A percentile compares a stretch with the other conserved stretches of the same genome.
Evolutionary conservation across 1,140 invertebrate genomes (phyloP).

Genomic region (Cepaea nemoralis): DNA sequence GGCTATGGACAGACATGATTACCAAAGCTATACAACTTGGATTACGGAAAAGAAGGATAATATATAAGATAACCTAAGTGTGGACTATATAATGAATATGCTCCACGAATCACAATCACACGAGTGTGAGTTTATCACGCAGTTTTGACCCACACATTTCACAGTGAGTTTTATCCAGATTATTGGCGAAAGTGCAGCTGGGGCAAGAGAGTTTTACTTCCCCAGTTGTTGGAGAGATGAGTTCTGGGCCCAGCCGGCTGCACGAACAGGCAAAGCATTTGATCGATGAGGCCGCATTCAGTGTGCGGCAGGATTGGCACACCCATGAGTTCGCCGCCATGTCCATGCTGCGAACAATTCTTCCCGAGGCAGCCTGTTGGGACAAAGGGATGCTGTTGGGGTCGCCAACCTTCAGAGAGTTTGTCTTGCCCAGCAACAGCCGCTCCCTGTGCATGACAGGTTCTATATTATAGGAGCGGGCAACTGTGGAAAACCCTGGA

Average conservation of each 20-base stretch:
- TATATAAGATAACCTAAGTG: too few relatives aligned
- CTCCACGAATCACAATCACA: too few relatives aligned
- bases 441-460: constrained; percentile 8
- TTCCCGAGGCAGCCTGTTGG: background rate
- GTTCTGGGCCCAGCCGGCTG: constrained; percentile 38
- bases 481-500: background rate
- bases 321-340: constrained; percentile 34
- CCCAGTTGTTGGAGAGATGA: constrained; percentile 25
- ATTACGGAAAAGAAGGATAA: too few relatives aligned
- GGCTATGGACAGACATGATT: too few relatives aligned
- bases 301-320: constrained; percentile 35
- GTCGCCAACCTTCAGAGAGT: constrained; percentile 11
- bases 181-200: constrained; percentile 39
- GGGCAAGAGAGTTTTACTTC: constrained; percentile 38
- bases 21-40: too few relatives aligned
- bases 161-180: background rate
- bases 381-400: background rate
- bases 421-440: background rate
- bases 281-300: constrained; percentile 20
- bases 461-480: background rate
- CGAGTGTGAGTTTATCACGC: constrained; percentile 36
- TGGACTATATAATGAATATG: too few relatives aligned
- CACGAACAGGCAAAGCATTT: constrained; percentile 37
- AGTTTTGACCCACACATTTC: constrained; percentile 11
- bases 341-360: constrained; percentile 37